Conservation (phyloP, 1,140 invertebrate genomes). For the Tetramorium alpestre region DNA sequence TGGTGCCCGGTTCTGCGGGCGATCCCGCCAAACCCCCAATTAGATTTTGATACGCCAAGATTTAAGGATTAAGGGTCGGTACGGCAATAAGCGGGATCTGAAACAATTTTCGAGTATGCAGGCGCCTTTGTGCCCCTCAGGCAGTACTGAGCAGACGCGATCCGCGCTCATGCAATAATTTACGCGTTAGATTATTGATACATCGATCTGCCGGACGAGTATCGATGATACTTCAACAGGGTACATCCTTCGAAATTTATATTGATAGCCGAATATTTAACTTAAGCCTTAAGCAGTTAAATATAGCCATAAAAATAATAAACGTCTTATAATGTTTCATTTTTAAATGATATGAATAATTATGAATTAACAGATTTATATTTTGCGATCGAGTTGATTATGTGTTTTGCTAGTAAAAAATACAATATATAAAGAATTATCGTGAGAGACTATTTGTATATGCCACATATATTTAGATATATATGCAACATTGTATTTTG, state of each 20-base stretch:
- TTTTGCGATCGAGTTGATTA: not conserved
- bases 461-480: not conserved
- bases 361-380: not conserved
- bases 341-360: not conserved
- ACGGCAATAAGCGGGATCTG: slow-evolving; percentile 24
- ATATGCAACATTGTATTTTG: not conserved
- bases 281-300: not conserved
- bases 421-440: not conserved
- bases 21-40: slow-evolving; percentile 62
- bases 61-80: slow-evolving; percentile 72
- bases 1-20: not conserved
- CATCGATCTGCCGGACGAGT: not conserved
- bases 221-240: slow-evolving; percentile 3
- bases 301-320: not conserved
- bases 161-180: not conserved
- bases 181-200: not conserved
- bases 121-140: slow-evolving; percentile 10
- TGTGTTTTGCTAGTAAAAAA: not conserved
- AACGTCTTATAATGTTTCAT: not conserved
- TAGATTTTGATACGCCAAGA: slow-evolving; percentile 72
- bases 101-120: slow-evolving; percentile 69
- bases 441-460: not conserved
- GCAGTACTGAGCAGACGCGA: slow-evolving; percentile 4
- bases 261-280: not conserved
- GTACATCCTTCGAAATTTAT: not conserved